phyloP scores from a whole-genome alignment of 2,888 invertebrate species.

The Archaeoteleia sp. region DNA sequence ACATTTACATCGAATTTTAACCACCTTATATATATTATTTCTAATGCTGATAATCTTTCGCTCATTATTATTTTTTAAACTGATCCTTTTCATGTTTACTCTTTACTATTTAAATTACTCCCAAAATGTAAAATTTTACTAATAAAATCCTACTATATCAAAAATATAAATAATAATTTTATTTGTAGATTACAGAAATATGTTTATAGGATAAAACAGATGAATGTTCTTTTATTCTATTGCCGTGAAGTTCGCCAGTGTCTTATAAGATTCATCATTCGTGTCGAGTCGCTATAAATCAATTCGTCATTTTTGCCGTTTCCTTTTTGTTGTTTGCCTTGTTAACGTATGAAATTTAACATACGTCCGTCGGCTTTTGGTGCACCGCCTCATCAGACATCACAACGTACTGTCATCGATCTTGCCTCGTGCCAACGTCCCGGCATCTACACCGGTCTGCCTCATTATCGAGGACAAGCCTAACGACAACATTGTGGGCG shows the following conservation, averaged over 20 bases:
- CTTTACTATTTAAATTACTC: no score
- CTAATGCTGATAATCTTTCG: no score
- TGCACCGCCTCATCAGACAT: constrained; percentile 44
- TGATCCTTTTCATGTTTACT: no score
- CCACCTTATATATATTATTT: no score
- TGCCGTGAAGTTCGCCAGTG: constrained; percentile 15
- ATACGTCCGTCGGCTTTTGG: constrained; percentile 64
- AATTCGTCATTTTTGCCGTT: constrained; percentile 33
- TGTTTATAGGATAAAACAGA: no score
- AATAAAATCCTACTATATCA: no score
- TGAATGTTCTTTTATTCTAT: no score
- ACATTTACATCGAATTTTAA: no score
- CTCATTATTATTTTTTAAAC: no score
- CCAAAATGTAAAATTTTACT: no score
- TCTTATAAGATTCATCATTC: constrained; percentile 14
- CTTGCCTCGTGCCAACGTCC: constrained; percentile 17
- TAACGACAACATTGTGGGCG: constrained; percentile 42
- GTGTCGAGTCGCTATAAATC: constrained; percentile 4
- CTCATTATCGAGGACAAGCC: constrained; percentile 33
- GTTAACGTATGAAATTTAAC: constrained; percentile 70
- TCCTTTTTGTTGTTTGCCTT: constrained; percentile 63
- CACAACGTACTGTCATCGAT: constrained; percentile 16
- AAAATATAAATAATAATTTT: no score
- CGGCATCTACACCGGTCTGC: constrained; percentile 8
- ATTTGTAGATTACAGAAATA: no score